Evolutionary conservation across 2,113 vertebrate genomes (phyloP).

Genomic region (Sterrhoptilus dennistouni): DNA sequence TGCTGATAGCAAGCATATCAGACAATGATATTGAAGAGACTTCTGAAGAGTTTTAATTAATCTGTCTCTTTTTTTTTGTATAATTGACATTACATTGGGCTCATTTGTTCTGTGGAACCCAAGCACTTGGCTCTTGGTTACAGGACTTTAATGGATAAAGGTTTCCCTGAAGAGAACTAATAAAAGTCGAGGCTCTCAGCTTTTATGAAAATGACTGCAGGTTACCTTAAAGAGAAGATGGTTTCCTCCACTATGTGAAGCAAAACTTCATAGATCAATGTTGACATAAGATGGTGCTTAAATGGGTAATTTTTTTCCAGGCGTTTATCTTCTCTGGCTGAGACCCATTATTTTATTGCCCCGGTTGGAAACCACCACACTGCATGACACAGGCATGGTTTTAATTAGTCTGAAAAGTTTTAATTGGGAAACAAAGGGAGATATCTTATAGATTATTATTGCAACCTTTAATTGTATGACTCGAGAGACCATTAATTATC

Average conservation of each 20-base stretch:
- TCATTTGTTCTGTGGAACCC: conserved; percentile 25
- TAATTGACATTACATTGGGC: conserved; percentile 62
- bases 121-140: conserved; percentile 13
- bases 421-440: conserved; percentile 64
- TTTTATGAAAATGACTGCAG: neutral
- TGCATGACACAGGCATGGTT: conserved; percentile 49
- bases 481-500: conserved; percentile 56
- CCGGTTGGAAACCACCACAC: conserved; percentile 10
- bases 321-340: conserved; percentile 40
- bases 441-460: conserved; percentile 50
- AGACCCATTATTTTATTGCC: conserved; percentile 19
- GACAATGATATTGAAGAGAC: conserved; percentile 30
- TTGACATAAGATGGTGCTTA: conserved; percentile 14
- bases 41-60: conserved; percentile 75
- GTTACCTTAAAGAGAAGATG: conserved; percentile 20
- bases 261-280: neutral
- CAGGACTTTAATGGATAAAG: neutral
- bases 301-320: conserved; percentile 40
- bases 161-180: neutral
- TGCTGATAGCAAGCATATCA: conserved; percentile 58
- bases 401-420: conserved; percentile 69
- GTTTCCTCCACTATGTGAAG: neutral
- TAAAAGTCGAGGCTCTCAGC: neutral
- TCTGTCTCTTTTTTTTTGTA: conserved; percentile 54
- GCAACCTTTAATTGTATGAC: conserved; percentile 64